A percentile compares a stretch with the other conserved stretches of the same genome.
Evolutionary conservation across 2,888 invertebrate genomes (phyloP).

Genomic region (Zygogramma bicolorata): DNA sequence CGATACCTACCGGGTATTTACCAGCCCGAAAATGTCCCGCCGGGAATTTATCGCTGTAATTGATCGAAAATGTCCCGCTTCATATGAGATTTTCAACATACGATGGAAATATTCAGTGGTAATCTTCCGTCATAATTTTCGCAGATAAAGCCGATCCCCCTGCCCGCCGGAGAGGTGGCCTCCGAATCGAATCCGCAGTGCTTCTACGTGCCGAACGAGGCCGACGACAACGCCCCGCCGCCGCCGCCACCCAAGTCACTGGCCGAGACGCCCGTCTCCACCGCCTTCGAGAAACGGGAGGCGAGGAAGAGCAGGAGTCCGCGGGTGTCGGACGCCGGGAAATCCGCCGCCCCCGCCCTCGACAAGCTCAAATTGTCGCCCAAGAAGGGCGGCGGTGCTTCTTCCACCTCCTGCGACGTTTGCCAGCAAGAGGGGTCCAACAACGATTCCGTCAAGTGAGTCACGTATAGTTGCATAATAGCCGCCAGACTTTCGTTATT

Average conservation of each 20-base stretch:
- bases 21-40: too few relatives aligned
- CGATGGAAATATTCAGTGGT: too few relatives aligned
- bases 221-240: slow-evolving; percentile 69
- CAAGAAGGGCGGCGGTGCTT: slow-evolving; percentile 22
- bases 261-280: slow-evolving; percentile 11
- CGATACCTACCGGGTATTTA: too few relatives aligned
- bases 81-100: too few relatives aligned
- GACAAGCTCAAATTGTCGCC: slow-evolving; percentile 8
- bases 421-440: slow-evolving; percentile 74
- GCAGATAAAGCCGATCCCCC: slow-evolving; percentile 83
- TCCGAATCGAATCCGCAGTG: slow-evolving; percentile 79
- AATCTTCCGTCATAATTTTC: slow-evolving; percentile 13
- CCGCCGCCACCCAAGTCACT: slow-evolving; percentile 36
- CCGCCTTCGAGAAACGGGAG: slow-evolving; percentile 39
- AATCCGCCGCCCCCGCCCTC: too few relatives aligned
- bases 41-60: too few relatives aligned
- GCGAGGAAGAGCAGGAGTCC: slow-evolving; percentile 47
- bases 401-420: slow-evolving; percentile 75
- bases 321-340: slow-evolving; percentile 30
- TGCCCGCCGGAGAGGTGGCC: slow-evolving; percentile 79
- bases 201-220: slow-evolving; percentile 81
- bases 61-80: too few relatives aligned
- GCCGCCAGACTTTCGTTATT: too few relatives aligned
- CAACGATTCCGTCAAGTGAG: slow-evolving; percentile 78
- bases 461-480: too few relatives aligned